A percentile compares a stretch with the other conserved stretches of the same genome.
phyloP scores from a whole-genome alignment of 1,140 invertebrate genomes.

The Eumaeus atala region DNA sequence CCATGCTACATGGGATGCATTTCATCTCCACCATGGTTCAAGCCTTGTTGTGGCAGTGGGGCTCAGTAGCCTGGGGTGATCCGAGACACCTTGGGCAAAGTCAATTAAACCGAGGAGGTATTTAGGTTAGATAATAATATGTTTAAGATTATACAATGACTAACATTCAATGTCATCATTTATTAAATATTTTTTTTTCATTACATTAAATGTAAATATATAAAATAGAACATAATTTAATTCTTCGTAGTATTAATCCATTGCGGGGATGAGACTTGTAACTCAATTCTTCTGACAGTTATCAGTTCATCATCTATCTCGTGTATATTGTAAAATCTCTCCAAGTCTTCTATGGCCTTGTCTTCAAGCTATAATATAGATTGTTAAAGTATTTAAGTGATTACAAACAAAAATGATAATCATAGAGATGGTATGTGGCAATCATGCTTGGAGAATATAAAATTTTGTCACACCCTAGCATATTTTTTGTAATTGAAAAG shows the following conservation, averaged over 20 bases:
- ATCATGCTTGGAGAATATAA: too few relatives aligned
- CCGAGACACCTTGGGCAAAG: too few relatives aligned
- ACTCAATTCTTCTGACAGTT: conserved; percentile 74
- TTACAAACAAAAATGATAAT: neutral
- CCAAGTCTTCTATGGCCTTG: conserved; percentile 81
- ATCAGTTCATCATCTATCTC: conserved; percentile 79
- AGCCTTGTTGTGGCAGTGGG: too few relatives aligned
- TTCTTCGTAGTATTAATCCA: conserved; percentile 75
- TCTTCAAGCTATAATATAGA: conserved; percentile 79
- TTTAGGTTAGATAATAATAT: neutral
- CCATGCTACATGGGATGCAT: too few relatives aligned
- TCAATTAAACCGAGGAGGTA: too few relatives aligned
- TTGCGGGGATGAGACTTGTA: conserved; percentile 75
- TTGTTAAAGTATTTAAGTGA: neutral
- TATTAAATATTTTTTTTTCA: conserved; percentile 11
- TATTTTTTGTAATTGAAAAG: too few relatives aligned
- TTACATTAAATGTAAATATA: conserved; percentile 28
- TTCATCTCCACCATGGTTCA: too few relatives aligned
- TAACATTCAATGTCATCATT: conserved; percentile 1
- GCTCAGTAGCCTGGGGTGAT: too few relatives aligned
- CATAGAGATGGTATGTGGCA: too few relatives aligned
- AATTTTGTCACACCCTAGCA: too few relatives aligned
- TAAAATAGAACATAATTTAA: conserved; percentile 41
- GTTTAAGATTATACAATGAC: neutral
- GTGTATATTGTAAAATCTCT: conserved; percentile 77